Conservation (phyloP, 2,888 invertebrate genomes). For the Drosophila subsilvestris region DNA sequence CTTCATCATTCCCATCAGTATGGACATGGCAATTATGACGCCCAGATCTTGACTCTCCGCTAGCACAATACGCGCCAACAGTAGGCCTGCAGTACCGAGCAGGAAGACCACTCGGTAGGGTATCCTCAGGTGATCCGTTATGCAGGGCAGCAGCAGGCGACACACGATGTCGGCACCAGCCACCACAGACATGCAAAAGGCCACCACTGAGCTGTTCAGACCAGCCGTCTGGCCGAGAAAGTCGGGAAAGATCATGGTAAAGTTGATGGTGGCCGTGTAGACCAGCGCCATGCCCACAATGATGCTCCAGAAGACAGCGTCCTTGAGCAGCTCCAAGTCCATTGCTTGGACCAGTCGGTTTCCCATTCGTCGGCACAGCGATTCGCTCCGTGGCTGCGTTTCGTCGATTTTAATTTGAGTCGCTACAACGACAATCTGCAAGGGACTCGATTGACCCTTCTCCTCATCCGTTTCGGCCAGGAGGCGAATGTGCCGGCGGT, state of each 20-base stretch:
- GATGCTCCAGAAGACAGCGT: conserved; percentile 88
- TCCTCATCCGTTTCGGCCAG: conserved; percentile 61
- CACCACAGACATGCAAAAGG: conserved; percentile 89
- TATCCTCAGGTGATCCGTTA: conserved; percentile 87
- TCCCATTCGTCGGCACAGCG: conserved; percentile 69
- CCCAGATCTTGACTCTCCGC: conserved; percentile 85
- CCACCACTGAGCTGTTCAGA: conserved; percentile 85
- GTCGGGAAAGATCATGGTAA: conserved; percentile 89
- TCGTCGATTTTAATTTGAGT: conserved; percentile 16
- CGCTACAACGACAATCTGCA: conserved; percentile 50
- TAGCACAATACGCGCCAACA: conserved; percentile 86
- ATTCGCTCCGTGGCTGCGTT: conserved; percentile 14
- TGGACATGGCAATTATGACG: conserved; percentile 85
- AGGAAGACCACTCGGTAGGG: conserved; percentile 87
- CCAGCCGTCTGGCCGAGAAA: conserved; percentile 85
- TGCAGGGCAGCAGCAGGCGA: conserved; percentile 87
- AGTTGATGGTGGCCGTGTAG: conserved; percentile 89
- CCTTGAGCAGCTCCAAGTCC: conserved; percentile 87
- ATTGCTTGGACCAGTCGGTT: conserved; percentile 85
- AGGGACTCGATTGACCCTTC: conserved; percentile 46
- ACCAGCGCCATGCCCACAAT: conserved; percentile 88
- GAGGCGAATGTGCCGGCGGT: conserved; percentile 76
- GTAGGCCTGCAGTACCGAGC: conserved; percentile 86
- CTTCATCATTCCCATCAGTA: conserved; percentile 88
- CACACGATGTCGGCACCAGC: conserved; percentile 88